These are phyloP conservation scores for Omphaloscelis lunosa DNA, from an alignment of 2,888 invertebrate genomes.

Conservation along the genomic window DNA sequence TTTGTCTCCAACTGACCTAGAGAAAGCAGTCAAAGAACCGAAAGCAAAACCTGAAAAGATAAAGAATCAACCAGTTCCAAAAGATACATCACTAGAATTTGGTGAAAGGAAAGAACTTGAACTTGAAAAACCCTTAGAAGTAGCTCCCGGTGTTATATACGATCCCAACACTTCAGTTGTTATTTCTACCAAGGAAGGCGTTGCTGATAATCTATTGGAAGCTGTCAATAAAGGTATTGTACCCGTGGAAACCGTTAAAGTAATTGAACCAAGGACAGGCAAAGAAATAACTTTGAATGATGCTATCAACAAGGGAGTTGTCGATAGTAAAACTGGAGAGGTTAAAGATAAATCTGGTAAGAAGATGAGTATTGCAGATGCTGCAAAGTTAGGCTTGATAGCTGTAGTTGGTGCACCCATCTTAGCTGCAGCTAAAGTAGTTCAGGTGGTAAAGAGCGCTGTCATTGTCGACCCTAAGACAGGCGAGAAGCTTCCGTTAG, in stretches of 20 bases:
- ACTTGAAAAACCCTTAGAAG: conserved; percentile 85
- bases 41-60: conserved; percentile 23
- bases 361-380: conserved; percentile 93
- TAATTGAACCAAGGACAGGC: conserved; percentile 93
- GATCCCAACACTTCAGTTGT: conserved; percentile 94
- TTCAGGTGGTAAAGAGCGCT: conserved; percentile 91
- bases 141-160: conserved; percentile 93
- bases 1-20: conserved; percentile 11
- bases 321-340: conserved; percentile 93
- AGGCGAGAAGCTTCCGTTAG: conserved; percentile 93
- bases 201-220: conserved; percentile 92
- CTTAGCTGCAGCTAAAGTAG: conserved; percentile 92
- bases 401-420: conserved; percentile 94
- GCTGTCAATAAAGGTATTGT: conserved; percentile 94
- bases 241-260: conserved; percentile 92
- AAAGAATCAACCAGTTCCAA: conserved; percentile 18
- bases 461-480: conserved; percentile 93
- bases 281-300: conserved; percentile 93
- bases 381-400: conserved; percentile 94
- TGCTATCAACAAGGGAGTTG: conserved; percentile 94
- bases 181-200: conserved; percentile 92
- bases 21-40: conserved; percentile 5
- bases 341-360: conserved; percentile 92
- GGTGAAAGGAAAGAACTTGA: conserved; percentile 21
- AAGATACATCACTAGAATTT: conserved; percentile 36